phyloP scores from a whole-genome alignment of 23 tunicate genomes.

The Trididemnum nubilum region DNA sequence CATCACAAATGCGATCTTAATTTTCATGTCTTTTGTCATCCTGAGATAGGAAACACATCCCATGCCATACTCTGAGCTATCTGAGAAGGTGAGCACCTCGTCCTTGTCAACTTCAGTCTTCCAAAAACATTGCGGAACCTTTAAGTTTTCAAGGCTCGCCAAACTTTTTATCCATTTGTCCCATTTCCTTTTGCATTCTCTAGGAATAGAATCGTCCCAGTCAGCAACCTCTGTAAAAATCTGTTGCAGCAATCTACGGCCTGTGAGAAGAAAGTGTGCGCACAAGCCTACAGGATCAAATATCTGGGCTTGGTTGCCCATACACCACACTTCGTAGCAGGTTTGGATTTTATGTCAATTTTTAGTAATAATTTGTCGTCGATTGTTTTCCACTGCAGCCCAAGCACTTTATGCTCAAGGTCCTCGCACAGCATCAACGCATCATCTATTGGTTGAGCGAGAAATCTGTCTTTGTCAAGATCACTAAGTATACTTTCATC shows the following conservation, averaged over 20 bases:
- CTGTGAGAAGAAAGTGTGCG: not conserved
- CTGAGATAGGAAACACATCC: too few species aligned
- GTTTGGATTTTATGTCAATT: not conserved
- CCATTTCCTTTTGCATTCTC: not conserved
- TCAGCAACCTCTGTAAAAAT: not conserved
- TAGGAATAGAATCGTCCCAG: constrained; percentile 1
- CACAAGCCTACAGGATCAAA: constrained; percentile 35
- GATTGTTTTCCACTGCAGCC: constrained; percentile 1
- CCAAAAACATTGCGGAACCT: not conserved
- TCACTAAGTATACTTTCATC: not conserved
- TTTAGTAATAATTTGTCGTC: not conserved
- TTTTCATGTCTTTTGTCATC: not conserved
- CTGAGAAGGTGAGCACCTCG: not conserved
- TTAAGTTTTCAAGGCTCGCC: not conserved
- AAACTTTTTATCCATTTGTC: too few species aligned
- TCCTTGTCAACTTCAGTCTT: not conserved
- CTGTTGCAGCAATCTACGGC: constrained; percentile 2
- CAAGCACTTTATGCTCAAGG: constrained; percentile 18
- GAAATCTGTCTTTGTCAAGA: not conserved
- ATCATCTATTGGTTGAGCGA: not conserved
- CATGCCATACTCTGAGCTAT: not conserved
- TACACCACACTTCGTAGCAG: constrained; percentile 5
- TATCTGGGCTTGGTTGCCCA: constrained; percentile 18
- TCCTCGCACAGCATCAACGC: not conserved
- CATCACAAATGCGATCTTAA: constrained; percentile 2